These are phyloP conservation scores for Syrphus vitripennis DNA, from an alignment of 2,888 invertebrate genomes.

Conservation along the genomic window DNA sequence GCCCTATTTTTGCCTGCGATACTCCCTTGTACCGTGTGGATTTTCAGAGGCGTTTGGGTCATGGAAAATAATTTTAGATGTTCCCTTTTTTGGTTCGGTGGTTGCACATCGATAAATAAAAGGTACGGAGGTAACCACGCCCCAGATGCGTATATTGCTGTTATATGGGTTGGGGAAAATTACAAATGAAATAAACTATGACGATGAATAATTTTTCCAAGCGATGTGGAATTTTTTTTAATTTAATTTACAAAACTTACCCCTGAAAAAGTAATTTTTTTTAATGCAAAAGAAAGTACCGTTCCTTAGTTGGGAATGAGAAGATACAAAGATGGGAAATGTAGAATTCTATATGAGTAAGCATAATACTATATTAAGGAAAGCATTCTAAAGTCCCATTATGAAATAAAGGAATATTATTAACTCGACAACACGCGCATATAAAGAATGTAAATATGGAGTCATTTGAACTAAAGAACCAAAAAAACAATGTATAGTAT, in stretches of 20 bases:
- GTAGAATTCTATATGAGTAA: no score
- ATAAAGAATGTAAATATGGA: no score
- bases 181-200: slow-evolving; percentile 30
- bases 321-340: no score
- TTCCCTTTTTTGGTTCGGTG: slow-evolving; percentile 54
- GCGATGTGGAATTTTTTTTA: neutral
- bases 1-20: slow-evolving; percentile 69
- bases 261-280: no score
- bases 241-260: neutral
- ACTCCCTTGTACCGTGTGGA: slow-evolving; percentile 72
- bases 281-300: no score
- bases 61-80: slow-evolving; percentile 69
- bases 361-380: no score
- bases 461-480: no score
- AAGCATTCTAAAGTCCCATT: no score
- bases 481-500: no score
- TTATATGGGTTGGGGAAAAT: slow-evolving; percentile 51
- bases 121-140: slow-evolving; percentile 66
- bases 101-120: slow-evolving; percentile 65
- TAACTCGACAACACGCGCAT: no score
- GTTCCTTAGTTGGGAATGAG: no score
- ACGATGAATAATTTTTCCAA: neutral
- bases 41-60: slow-evolving; percentile 72
- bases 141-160: slow-evolving; percentile 45
- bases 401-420: no score